Evolutionary conservation across 2,113 vertebrate genomes (phyloP), one percentile per base, ranked within the genome.

Genomic region (Hyperopisus bebe): DNA sequence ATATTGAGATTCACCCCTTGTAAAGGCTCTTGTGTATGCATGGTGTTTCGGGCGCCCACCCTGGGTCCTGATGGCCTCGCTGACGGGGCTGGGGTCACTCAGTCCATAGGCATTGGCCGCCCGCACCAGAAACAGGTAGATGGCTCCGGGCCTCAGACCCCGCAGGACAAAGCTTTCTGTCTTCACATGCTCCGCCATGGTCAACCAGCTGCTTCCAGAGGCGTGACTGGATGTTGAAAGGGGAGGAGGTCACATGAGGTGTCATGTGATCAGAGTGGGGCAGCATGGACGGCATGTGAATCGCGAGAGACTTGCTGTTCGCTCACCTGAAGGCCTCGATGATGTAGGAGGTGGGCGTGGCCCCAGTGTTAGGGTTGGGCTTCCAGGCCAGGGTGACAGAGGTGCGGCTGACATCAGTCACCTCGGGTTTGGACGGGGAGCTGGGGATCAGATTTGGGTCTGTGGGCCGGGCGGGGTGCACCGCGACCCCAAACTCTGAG

Each of bases 131-230:
- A 99, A 99, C 82, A 99, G 97, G 95, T 99, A 99, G 95, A 99
- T 97, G 48, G 97, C 98, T 66, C 97, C 99, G 89, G 98, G 97
- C 94, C 97, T 98, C 93, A 99, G 97, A 89, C 96, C 97, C 95
- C 97, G 98, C 89, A 99, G 93, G 55, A 98, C 95, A 92, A 96
- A 98, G 85, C 95, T 97, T 94, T 99, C 98, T 0, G 95, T 97
- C 96, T 97, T 99, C 94, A 99, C 98, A 84, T 98, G 98, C 92
- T 99, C 98, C 24, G 97, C 98, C 92, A 99, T 96, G 0, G 98
- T 99, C 95, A 98, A 97, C 98, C 98, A 99, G 95, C 97, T 99
- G 96, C 98, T 99, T 21, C 98, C 98, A 89, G 98, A 97, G 24
- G 98, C 97, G 91, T 99, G 98, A 94, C 98, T 99, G 93, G 44